Evolutionary conservation across 2,797 vertebrate species (phyloP), one percentile per base, ranked within the genome.

Genomic region (Sebastes ruberrimus): DNA sequence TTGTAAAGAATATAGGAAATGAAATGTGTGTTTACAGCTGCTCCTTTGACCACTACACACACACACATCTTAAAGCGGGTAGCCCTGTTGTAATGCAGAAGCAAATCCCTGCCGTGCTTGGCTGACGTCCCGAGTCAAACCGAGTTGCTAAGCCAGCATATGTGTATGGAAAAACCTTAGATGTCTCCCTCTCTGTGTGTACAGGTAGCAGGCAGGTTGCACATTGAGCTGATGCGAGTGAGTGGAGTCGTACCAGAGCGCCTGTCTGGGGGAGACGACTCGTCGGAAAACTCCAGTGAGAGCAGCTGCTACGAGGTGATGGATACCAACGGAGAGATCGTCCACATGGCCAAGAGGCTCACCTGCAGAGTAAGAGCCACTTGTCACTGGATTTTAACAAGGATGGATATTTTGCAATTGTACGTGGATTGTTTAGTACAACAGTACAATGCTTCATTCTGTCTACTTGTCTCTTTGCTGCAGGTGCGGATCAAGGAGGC

Each of bases 241-340:
- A 97, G 97, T 2, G 99, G 98, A 8, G 90, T 93, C 1, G 93
- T 97, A 28, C 97, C 97, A 0, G 98, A 99, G 90, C 97, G 96
- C 0, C 81, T 96, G 49, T 95, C 67, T 0, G 97, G 98, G 4
- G 97, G 96, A 67, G 98, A 99, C 1, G 98, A 99, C 92, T 99
- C 97, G 0, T 99, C 98, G 0, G 99, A 99, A 93, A 99, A 99
- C 92, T 99, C 99, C 70, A 98, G 97, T n/a, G 98, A 99, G 88
- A 99, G 97, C 32, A 97, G 98, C 84, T 98, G 96, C 79, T 97
- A 97, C 3, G 98, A 99, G 86, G 96, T 99, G 38, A 95, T 94
- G 89, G 98, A 99, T 90, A 97, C 94, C 92, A 97, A 96, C 0
- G 98, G 98, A 55, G 98, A 99, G 90, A 93, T 98, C 25, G 96